Conservation (phyloP, 2,888 invertebrate genomes). For the Ectropis crepuscularia region DNA sequence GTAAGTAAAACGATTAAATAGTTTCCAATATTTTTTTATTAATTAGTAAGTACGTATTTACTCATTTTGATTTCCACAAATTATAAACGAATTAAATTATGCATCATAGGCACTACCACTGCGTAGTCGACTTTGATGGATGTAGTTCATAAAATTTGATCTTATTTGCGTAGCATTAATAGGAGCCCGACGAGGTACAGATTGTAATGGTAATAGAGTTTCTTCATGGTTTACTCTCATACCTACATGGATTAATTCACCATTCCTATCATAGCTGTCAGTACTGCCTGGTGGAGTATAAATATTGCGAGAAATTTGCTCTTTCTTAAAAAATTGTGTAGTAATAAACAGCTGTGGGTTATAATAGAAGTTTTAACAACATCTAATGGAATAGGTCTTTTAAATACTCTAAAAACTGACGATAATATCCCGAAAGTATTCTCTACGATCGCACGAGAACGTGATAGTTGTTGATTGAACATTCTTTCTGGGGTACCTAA, state of each 20-base stretch:
- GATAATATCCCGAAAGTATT: conserved; percentile 38
- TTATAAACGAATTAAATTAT: conserved; percentile 33
- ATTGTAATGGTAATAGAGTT: conserved; percentile 31
- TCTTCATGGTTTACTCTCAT: conserved; percentile 25
- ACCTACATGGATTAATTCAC: conserved; percentile 23
- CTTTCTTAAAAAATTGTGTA: conserved; percentile 31
- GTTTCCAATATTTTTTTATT: conserved; percentile 19
- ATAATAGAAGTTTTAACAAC: conserved; percentile 24
- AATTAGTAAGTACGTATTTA: conserved; percentile 19
- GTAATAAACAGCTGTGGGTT: conserved; percentile 24
- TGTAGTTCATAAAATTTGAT: conserved; percentile 30
- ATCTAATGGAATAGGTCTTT: conserved; percentile 29
- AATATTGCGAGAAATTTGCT: conserved; percentile 29
- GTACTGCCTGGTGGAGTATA: conserved; percentile 28
- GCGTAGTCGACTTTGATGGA: conserved; percentile 22
- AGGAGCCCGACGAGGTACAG: conserved; percentile 33
- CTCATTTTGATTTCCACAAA: conserved; percentile 27
- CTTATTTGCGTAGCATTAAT: conserved; percentile 32
- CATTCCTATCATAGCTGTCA: conserved; percentile 24
- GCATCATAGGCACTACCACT: conserved; percentile 24
- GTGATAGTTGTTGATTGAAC: conserved; percentile 28
- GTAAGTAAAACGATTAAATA: conserved; percentile 33
- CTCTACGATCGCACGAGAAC: conserved; percentile 33
- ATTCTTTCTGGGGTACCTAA: conserved; percentile 21
- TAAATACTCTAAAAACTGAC: conserved; percentile 29